Base-by-base conservation (phyloP, 2,888 invertebrate species). In the Pteria penguin region DNA sequence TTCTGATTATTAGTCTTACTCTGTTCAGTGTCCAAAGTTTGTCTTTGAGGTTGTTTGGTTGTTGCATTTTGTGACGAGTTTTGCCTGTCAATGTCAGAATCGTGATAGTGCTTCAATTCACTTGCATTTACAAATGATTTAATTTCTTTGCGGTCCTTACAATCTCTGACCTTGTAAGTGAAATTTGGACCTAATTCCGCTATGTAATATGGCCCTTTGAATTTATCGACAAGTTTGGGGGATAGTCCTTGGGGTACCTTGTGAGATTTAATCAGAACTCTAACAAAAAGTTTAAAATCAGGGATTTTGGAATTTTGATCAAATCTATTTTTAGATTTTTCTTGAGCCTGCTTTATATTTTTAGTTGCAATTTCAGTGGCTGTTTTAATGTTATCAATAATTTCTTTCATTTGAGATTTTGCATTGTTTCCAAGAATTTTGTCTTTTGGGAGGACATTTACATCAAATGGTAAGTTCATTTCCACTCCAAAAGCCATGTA, bases 401-500 rank as follows among this genome's bases (percentile, higher is more conserved):
- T 45, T 45, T 45, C 45, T 45, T 45, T 8, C 45, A 45, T 45
- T 45, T 45, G 45, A 45, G 45, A 11, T 45, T 45, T 45, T 11
- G 45, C 45, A 45, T 45, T 45, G 45, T 45, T 45, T 45, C 45
- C 45, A 11, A 45, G 14, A 45, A 11, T 8, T 45, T 45, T 45
- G 45, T 45, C 45, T 45, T 45, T 45, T 45, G 45, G 45, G 14
- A 45, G 8, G 14, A 18, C 45, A 45, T 45, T 45, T 45, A 45
- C 45, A 45, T 45, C 45, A 45, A 45, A 45, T 45, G 45, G 45
- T 11, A 45, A 18, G 45, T 61, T 57, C 75, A 75, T 75, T 63
- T 76, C 72, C 31, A 52, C 29, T 22, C 72, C 72, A 73, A 63
- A 74, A 18, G 72, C 29, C 61, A 74, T n/a, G 27, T 74, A 61